These are phyloP conservation scores for Okapia johnstoni DNA, from an alignment of 2,113 vertebrate species.

Conservation along the genomic window DNA sequence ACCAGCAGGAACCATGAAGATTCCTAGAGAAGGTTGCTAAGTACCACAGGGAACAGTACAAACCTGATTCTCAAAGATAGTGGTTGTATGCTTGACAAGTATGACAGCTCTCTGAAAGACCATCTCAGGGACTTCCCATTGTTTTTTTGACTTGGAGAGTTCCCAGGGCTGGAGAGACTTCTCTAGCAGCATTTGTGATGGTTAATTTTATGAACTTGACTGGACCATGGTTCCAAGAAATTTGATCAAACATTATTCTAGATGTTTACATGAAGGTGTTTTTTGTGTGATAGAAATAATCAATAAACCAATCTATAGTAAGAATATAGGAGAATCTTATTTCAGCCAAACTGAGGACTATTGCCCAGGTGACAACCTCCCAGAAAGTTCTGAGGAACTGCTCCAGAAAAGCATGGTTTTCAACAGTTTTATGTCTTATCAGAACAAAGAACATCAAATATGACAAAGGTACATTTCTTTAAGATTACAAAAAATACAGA, in stretches of 20 bases:
- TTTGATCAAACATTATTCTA: background rate
- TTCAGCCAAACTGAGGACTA: background rate
- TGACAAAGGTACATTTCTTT: background rate
- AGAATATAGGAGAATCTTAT: background rate
- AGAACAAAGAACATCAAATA: background rate
- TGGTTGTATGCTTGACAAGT: background rate
- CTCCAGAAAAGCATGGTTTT: background rate
- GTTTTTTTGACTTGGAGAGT: background rate
- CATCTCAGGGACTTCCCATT: background rate
- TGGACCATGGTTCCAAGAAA: background rate
- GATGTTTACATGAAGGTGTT: background rate
- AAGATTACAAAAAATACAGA: background rate
- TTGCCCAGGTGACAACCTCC: background rate
- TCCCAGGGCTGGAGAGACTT: background rate
- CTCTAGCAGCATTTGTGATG: background rate
- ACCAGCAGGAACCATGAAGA: background rate
- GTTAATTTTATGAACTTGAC: background rate
- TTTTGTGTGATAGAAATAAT: background rate
- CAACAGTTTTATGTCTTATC: background rate
- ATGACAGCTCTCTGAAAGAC: background rate
- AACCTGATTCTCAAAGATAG: background rate
- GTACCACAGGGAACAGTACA: background rate
- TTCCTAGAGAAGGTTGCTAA: background rate
- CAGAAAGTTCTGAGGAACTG: background rate
- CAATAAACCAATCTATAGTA: background rate